These are phyloP conservation scores for Clarias pachynema DNA, from an alignment of 2,797 vertebrate species.

Conservation along the genomic window DNA sequence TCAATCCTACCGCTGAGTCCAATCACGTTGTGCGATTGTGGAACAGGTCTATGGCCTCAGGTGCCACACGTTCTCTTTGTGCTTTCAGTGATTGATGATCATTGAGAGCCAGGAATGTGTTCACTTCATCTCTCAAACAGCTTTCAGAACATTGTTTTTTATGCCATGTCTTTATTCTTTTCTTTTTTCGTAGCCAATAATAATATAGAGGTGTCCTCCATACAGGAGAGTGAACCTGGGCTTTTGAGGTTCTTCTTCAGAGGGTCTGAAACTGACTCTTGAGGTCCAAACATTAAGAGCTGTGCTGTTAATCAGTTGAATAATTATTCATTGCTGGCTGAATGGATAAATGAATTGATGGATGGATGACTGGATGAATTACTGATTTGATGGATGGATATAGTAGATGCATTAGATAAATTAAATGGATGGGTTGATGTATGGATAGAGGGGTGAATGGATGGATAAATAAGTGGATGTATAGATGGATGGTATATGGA, in stretches of 20 bases:
- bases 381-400: background rate
- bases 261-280: background rate
- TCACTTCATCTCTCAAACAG: background rate
- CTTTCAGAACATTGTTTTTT: background rate
- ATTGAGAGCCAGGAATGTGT: constrained; percentile 4
- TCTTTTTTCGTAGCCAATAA: background rate
- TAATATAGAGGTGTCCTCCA: background rate
- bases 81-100: constrained; percentile 34
- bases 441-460: background rate
- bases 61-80: constrained; percentile 6
- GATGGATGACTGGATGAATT: background rate
- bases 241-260: background rate
- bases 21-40: background rate
- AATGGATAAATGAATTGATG: background rate
- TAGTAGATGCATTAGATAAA: background rate
- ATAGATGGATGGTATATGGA: no score
- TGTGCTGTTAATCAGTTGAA: background rate
- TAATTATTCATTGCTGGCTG: background rate
- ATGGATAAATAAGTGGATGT: no score
- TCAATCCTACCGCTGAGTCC: background rate
- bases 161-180: background rate
- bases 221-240: background rate
- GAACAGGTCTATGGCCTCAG: constrained; percentile 17
- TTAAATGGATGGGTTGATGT: background rate
- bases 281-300: background rate